Conservation (phyloP, 2,888 invertebrate species). For the Acanthopleura granulata region DNA sequence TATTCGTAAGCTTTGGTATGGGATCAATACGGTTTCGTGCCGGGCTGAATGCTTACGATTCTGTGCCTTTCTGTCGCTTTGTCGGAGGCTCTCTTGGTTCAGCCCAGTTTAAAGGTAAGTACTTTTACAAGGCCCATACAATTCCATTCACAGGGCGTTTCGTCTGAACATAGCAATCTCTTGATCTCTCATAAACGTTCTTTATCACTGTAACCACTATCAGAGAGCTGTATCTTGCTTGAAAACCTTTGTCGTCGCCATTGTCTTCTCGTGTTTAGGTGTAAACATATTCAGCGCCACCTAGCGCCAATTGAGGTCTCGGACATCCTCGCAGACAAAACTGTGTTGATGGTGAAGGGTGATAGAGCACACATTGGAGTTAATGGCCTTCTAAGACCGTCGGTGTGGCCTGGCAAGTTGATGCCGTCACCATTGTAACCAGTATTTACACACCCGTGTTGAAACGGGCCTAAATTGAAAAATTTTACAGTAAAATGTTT, state of each 20-base stretch:
- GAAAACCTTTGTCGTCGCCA: background rate
- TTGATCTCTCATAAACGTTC: background rate
- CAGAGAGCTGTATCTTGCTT: constrained; percentile 6
- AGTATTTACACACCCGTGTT: constrained; percentile 11
- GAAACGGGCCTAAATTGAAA: constrained; percentile 19
- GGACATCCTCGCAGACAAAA: background rate
- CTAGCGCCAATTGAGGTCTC: background rate
- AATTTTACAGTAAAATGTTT: constrained; percentile 20
- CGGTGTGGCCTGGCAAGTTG: constrained; percentile 6
- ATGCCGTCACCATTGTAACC: constrained; percentile 3
- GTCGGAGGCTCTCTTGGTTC: background rate
- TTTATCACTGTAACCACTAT: constrained; percentile 14
- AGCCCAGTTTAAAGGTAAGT: background rate
- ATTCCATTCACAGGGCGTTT: background rate
- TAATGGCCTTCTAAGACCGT: background rate
- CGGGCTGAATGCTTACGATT: background rate
- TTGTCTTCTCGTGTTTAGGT: constrained; percentile 11
- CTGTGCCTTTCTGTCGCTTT: background rate
- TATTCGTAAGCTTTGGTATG: no score
- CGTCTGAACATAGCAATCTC: constrained; percentile 3
- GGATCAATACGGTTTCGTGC: background rate
- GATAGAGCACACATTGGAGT: constrained; percentile 9
- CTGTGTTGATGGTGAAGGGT: background rate
- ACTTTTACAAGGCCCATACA: background rate
- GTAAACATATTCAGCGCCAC: constrained; percentile 11